Evolutionary conservation across 2,113 vertebrate genomes (phyloP), one percentile per base, ranked within the genome.

Genomic region (Laticauda colubrina): DNA sequence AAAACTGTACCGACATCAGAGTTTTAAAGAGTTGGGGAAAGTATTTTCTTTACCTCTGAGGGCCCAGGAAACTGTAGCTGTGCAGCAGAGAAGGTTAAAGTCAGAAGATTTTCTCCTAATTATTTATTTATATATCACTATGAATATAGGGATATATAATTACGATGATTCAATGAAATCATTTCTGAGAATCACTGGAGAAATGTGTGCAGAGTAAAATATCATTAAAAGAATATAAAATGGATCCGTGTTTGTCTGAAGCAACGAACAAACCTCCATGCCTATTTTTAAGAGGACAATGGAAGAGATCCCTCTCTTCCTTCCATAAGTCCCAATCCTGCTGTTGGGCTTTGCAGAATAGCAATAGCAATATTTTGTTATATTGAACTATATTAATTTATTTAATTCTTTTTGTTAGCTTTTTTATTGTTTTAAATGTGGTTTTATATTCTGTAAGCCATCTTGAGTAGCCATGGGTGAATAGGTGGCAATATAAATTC

Each of bases 261-360:
- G 75, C 21, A 69, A 39, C 4, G 88, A 26, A 93, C 48, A 92
- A 95, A 1, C 86, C 45, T 15, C 1, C 21, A 12, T 1, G 5
- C 15, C 7, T 59, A 10, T 64, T 23, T 29, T 94, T 87, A 23
- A 54, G 4, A 86, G 29, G 75, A 56, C 88, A 53, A 90, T 0
- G 29, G 15, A n/a, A 69, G 2, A 64, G 26, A 34, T 92, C 94
- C 94, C 55, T 88, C 94, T 39, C 93, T 26, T 87, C 59, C 94
- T 95, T 95, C 75, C 45, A 95, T 95, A 94, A 90, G 95, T 92
- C 90, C 56, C 92, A 87, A 21, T 85, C 39, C 93, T 92, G 26
- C 93, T 93, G 92, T 93, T 95, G 51, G 10, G 10, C 7, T 53
- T 53, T 11, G 51, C 51, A 53, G 51, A 53, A 53, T 53, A 53